These are phyloP conservation scores for Melolontha melolontha DNA, from an alignment of 2,888 invertebrate species.

Conservation along the genomic window DNA sequence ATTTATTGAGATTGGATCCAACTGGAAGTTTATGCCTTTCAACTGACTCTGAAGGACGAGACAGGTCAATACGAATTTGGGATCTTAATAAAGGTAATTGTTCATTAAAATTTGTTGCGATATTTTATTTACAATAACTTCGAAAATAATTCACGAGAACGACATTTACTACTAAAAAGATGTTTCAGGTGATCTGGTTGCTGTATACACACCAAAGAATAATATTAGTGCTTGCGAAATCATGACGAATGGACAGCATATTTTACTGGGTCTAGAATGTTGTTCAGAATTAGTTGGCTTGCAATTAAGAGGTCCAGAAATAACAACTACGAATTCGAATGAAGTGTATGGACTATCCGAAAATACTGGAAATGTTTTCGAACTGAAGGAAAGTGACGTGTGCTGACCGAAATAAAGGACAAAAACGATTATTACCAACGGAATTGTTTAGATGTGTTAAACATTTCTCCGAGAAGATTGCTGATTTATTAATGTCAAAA, in stretches of 20 bases:
- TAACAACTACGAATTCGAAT: slow-evolving; percentile 52
- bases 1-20: slow-evolving; percentile 78
- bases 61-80: slow-evolving; percentile 84
- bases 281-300: slow-evolving; percentile 75
- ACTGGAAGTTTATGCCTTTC: slow-evolving; percentile 81
- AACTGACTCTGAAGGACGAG: slow-evolving; percentile 77
- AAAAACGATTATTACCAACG: slow-evolving; percentile 13
- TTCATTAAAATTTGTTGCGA: background rate
- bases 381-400: slow-evolving; percentile 66
- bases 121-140: background rate
- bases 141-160: background rate
- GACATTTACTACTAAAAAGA: background rate
- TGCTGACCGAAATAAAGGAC: slow-evolving; percentile 57
- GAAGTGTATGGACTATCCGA: slow-evolving; percentile 69
- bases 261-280: slow-evolving; percentile 78
- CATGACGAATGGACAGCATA: slow-evolving; percentile 77
- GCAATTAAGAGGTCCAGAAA: slow-evolving; percentile 67
- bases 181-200: slow-evolving; percentile 77
- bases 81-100: slow-evolving; percentile 78
- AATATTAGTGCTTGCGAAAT: slow-evolving; percentile 83
- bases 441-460: slow-evolving; percentile 39
- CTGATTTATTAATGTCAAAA: slow-evolving; percentile 38
- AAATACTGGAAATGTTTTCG: slow-evolving; percentile 71
- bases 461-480: slow-evolving; percentile 33
- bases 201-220: slow-evolving; percentile 82